These are phyloP conservation scores for Eustalomyia histrio DNA, from an alignment of 2,888 invertebrate species.

Conservation along the genomic window DNA sequence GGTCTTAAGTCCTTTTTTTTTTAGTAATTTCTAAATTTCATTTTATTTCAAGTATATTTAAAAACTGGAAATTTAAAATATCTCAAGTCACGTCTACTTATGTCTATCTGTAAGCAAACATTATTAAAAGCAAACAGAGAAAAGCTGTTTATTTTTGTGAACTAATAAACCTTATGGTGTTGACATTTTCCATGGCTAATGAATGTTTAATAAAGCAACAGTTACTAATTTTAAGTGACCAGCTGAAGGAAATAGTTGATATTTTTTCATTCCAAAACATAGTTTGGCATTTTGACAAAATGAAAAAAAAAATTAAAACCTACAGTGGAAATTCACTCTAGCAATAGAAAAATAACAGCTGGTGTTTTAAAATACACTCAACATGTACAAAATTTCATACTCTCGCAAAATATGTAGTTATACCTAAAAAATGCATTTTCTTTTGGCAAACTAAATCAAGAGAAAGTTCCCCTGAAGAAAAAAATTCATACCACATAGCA, in stretches of 20 bases:
- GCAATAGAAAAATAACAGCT: background rate
- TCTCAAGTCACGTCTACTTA: conserved; percentile 30
- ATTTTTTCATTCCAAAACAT: background rate
- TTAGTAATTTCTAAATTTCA: too few relatives aligned
- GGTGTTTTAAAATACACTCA: background rate
- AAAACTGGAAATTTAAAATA: background rate
- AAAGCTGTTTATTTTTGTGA: background rate
- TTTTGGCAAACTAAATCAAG: background rate
- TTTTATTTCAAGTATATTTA: background rate
- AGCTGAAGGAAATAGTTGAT: conserved; percentile 19
- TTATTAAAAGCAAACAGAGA: conserved; percentile 15
- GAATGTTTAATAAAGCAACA: conserved; percentile 64
- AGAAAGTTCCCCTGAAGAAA: background rate
- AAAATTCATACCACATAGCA: too few relatives aligned
- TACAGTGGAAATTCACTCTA: background rate
- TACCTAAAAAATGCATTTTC: background rate
- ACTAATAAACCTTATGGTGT: conserved; percentile 52
- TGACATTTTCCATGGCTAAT: conserved; percentile 60
- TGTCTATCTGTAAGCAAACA: conserved; percentile 11
- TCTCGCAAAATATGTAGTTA: background rate
- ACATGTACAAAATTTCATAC: background rate
- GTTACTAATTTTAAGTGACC: conserved; percentile 42
- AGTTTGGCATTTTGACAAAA: background rate
- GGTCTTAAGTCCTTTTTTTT: too few relatives aligned
- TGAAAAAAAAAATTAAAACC: background rate